Evolutionary conservation across 2,888 invertebrate genomes (phyloP).

Genomic region (Pelosia muscerda): DNA sequence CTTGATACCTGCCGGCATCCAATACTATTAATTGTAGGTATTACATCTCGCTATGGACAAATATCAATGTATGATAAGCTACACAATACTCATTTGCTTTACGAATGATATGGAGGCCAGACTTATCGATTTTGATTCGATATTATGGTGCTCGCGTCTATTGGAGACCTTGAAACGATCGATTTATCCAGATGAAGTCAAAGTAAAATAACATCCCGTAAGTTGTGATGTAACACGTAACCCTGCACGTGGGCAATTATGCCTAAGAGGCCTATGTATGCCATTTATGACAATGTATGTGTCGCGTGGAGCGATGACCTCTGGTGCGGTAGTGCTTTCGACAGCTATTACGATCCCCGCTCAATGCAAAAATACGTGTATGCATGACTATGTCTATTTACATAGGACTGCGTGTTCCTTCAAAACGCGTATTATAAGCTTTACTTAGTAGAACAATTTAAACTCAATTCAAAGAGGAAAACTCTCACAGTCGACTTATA

Average conservation of each 20-base stretch:
- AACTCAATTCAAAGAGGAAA: no score
- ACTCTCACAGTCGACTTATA: no score
- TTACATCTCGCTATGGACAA: background rate
- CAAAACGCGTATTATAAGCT: background rate
- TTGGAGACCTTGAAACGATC: background rate
- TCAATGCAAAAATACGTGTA: background rate
- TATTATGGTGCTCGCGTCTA: conserved; percentile 3
- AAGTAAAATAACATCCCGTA: conserved; percentile 1
- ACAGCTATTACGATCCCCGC: background rate
- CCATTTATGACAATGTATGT: background rate
- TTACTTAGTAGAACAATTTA: no score
- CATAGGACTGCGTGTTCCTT: background rate
- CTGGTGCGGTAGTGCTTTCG: background rate
- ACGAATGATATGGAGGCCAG: background rate
- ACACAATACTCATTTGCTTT: background rate
- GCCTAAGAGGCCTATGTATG: no score
- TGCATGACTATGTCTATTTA: background rate
- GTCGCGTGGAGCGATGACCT: no score
- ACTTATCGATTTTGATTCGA: conserved; percentile 4
- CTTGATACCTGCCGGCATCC: background rate
- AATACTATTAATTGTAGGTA: background rate
- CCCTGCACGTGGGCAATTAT: background rate
- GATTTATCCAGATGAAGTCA: background rate
- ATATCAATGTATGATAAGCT: background rate
- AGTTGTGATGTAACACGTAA: background rate